Evolutionary conservation across 2,888 invertebrate species (phyloP).

Genomic region (Periphyllus acericola): DNA sequence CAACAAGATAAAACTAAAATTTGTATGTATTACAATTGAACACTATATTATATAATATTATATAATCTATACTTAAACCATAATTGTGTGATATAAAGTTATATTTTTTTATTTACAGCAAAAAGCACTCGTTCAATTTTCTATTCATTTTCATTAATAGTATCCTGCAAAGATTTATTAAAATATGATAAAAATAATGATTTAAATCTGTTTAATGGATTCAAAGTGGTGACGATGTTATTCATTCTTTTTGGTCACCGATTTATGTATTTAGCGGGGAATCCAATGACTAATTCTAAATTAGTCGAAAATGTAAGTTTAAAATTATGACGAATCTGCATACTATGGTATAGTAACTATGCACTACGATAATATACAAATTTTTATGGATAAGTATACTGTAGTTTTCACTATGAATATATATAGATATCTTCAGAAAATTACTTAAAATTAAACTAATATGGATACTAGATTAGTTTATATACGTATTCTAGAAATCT

Average conservation of each 20-base stretch:
- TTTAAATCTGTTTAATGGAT: slow-evolving; percentile 11
- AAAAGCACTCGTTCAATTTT: neutral
- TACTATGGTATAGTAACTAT: no score
- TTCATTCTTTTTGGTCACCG: slow-evolving; percentile 35
- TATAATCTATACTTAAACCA: neutral
- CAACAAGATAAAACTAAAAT: neutral
- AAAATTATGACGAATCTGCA: neutral
- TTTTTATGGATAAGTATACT: no score
- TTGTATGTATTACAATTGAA: neutral
- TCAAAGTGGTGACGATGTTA: neutral
- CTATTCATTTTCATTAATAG: slow-evolving; percentile 35
- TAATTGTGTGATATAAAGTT: neutral
- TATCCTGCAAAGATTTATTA: slow-evolving; percentile 7
- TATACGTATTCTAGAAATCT: no score
- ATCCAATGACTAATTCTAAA: neutral
- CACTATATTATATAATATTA: neutral
- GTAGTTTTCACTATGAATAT: no score
- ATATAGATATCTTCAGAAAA: no score
- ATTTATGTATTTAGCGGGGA: neutral
- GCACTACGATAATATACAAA: no score
- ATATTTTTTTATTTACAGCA: slow-evolving; percentile 22
- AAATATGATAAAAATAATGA: slow-evolving; percentile 37
- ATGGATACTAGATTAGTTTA: no score
- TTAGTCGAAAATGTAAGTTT: slow-evolving; percentile 10
- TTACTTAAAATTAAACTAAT: no score